Evolutionary conservation across 1,140 invertebrate species (phyloP).

Genomic region (Scaptomyza pallida): DNA sequence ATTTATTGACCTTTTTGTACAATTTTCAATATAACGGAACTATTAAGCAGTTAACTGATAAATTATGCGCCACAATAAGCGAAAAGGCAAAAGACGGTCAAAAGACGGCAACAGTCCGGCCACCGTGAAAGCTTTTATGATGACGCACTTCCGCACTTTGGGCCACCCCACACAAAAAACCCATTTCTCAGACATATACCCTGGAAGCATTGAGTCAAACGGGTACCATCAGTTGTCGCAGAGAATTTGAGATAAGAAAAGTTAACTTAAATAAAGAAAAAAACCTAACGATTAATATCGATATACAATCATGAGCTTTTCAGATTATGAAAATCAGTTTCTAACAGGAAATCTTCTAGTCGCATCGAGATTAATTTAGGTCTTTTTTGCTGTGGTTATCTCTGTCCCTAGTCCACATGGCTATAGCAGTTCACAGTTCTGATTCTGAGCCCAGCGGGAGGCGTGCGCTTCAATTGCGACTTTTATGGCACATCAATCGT

Average conservation of each 20-base stretch:
- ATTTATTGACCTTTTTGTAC: conserved; percentile 64
- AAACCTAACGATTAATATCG: too few relatives aligned
- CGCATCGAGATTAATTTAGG: not conserved
- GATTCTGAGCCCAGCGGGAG: conserved; percentile 50
- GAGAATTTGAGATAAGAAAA: not conserved
- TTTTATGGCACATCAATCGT: conserved; percentile 82
- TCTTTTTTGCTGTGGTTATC: conserved; percentile 12
- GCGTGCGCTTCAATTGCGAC: conserved; percentile 79
- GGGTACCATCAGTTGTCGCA: too few relatives aligned
- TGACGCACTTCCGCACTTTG: conserved; percentile 72
- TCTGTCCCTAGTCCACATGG: not conserved
- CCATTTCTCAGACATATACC: conserved; percentile 21
- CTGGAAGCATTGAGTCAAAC: not conserved
- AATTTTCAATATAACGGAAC: conserved; percentile 77
- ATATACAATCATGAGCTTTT: too few relatives aligned
- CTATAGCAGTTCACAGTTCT: not conserved
- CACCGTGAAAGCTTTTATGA: conserved; percentile 79
- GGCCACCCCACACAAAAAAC: conserved; percentile 24
- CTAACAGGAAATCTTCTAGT: not conserved
- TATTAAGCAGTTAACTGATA: conserved; percentile 83
- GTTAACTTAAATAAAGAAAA: too few relatives aligned
- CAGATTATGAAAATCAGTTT: too few relatives aligned
- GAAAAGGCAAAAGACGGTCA: too few relatives aligned
- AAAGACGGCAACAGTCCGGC: conserved; percentile 29
- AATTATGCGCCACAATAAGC: conserved; percentile 80